Conservation (phyloP, 2,888 invertebrate genomes). For the Ernsta delagoae region DNA sequence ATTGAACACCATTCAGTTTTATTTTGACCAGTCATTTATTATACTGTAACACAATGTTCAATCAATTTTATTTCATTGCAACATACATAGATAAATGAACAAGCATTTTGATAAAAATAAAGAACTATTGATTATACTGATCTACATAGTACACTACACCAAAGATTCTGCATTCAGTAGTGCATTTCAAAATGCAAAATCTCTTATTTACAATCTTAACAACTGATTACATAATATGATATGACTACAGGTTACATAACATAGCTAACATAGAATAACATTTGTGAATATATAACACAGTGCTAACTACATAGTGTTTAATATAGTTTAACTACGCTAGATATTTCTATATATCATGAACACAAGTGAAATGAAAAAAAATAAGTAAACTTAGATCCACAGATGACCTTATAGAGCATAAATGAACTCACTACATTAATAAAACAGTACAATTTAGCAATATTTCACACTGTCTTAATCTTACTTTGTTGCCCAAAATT, state of each 20-base stretch:
- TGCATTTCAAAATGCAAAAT: constrained; percentile 4
- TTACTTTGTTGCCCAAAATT: background rate
- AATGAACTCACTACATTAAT: background rate
- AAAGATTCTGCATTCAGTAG: constrained; percentile 1
- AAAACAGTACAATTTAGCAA: background rate
- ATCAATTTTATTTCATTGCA: too few species aligned
- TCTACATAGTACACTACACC: background rate
- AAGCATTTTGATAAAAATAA: too few species aligned
- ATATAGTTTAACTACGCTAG: background rate
- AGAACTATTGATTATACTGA: background rate
- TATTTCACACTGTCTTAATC: background rate
- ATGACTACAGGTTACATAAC: constrained; percentile 5
- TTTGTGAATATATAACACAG: constrained; percentile 12
- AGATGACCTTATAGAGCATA: background rate
- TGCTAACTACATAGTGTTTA: background rate
- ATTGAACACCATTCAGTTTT: too few species aligned
- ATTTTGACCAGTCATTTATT: too few species aligned
- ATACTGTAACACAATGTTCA: too few species aligned
- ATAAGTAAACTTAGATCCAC: background rate
- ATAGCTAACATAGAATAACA: background rate
- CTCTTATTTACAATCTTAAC: constrained; percentile 3
- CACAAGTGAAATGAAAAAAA: background rate
- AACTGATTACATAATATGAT: background rate
- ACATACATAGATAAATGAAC: too few species aligned
- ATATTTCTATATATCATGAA: background rate